Percentiles rank a stretch among this genome's conserved stretches.
Evolutionary conservation across 2,888 invertebrate species (phyloP).

Genomic region (Rhagium mordax): DNA sequence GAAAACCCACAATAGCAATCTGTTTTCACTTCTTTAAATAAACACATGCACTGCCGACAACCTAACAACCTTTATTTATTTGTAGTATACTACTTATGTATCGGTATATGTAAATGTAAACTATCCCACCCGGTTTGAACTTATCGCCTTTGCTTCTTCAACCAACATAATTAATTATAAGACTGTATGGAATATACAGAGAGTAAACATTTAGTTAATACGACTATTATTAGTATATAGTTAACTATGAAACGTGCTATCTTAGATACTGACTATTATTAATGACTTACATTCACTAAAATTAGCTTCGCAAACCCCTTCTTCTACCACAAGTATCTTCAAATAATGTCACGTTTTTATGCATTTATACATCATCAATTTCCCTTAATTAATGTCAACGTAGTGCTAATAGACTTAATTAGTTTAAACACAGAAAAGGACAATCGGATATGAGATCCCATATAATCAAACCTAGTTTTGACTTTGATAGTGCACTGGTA

Average conservation of each 20-base stretch:
- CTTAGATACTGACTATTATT: neutral
- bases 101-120: conserved; percentile 43
- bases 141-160: conserved; percentile 41
- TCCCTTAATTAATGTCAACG: too few species aligned
- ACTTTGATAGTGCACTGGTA: too few species aligned
- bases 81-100: conserved; percentile 38
- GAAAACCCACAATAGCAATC: conserved; percentile 61
- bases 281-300: conserved; percentile 3
- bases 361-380: neutral
- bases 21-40: conserved; percentile 57
- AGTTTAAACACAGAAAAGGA: too few species aligned
- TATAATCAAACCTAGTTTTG: too few species aligned
- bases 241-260: neutral
- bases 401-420: too few species aligned
- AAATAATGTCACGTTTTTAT: neutral
- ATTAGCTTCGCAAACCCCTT: neutral
- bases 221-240: conserved; percentile 17
- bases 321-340: neutral
- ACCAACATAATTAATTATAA: conserved; percentile 41
- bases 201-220: conserved; percentile 24
- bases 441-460: too few species aligned
- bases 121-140: conserved; percentile 39
- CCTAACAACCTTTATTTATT: conserved; percentile 39
- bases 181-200: conserved; percentile 31
- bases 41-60: conserved; percentile 41